A percentile compares a stretch with the other conserved stretches of the same genome.
Evolutionary conservation across 2,113 vertebrate species (phyloP).

Genomic region (Climacteris rufus): DNA sequence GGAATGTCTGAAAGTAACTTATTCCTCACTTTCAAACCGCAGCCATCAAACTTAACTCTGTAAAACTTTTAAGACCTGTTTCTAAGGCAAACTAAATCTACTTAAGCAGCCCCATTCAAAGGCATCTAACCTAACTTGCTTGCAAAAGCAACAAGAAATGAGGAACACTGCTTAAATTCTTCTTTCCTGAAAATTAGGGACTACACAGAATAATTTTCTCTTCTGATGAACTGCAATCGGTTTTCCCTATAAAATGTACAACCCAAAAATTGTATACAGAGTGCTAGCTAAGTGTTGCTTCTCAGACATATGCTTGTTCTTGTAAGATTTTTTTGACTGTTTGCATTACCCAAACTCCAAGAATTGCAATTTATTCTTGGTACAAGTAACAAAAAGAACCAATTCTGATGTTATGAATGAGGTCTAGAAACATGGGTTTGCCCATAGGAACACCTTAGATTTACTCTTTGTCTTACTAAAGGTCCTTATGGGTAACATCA

Average conservation of each 20-base stretch:
- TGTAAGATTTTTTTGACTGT: not conserved
- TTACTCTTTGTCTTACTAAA: not conserved
- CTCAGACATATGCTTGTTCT: not conserved
- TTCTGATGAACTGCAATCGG: not conserved
- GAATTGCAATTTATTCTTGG: not conserved
- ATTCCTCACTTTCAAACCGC: not conserved
- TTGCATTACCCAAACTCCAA: not conserved
- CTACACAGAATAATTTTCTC: not conserved
- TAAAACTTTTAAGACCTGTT: not conserved
- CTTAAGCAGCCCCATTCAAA: not conserved
- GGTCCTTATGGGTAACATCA: conserved; percentile 3
- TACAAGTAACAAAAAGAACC: not conserved
- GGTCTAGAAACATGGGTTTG: not conserved
- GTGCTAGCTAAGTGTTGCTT: not conserved
- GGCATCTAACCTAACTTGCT: not conserved
- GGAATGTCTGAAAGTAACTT: not conserved
- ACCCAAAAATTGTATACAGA: not conserved
- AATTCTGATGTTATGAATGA: not conserved
- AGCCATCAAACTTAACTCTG: not conserved
- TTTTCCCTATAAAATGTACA: not conserved
- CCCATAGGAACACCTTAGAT: not conserved
- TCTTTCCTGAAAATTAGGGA: not conserved
- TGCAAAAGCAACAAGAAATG: not conserved
- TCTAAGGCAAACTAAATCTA: not conserved
- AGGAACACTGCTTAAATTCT: not conserved